Percentiles rank a stretch among this genome's conserved stretches.
Conservation (phyloP, 2,113 vertebrate species). For the Nerophis lumbriciformis region DNA sequence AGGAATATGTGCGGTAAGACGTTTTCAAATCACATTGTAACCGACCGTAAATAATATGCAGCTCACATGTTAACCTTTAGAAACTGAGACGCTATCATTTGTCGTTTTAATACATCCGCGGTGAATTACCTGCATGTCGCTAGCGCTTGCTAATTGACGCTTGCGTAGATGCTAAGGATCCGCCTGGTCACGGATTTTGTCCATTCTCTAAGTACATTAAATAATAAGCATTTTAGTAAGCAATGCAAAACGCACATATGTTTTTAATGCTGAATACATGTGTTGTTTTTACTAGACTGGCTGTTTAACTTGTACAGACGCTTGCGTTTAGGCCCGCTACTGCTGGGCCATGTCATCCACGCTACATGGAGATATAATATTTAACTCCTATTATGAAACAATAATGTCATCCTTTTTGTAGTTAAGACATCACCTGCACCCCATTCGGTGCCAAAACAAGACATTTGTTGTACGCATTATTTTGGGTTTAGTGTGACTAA, state of each 20-base stretch:
- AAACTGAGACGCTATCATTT: not conserved
- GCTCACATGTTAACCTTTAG: not conserved
- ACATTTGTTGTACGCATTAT: not conserved
- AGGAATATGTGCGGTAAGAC: conserved; percentile 56
- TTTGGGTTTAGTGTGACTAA: not conserved
- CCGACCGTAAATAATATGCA: not conserved
- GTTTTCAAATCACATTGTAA: conserved; percentile 5
- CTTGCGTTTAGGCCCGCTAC: conserved; percentile 40
- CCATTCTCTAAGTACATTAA: not conserved
- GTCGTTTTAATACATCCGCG: conserved; percentile 22
- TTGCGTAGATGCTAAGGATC: conserved; percentile 20
- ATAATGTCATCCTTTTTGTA: not conserved
- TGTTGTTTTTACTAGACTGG: not conserved
- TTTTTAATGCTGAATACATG: not conserved
- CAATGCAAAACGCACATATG: not conserved
- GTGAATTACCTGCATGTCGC: conserved; percentile 35
- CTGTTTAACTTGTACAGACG: not conserved
- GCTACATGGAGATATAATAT: not conserved
- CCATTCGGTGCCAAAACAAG: not conserved
- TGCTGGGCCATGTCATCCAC: conserved; percentile 34
- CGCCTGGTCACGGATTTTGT: conserved; percentile 12
- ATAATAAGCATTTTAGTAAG: not conserved
- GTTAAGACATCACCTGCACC: not conserved
- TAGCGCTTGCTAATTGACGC: conserved; percentile 42
- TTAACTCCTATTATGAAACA: not conserved